Base-by-base conservation (phyloP, 1,140 invertebrate species). In the Cherax quadricarinatus region DNA sequence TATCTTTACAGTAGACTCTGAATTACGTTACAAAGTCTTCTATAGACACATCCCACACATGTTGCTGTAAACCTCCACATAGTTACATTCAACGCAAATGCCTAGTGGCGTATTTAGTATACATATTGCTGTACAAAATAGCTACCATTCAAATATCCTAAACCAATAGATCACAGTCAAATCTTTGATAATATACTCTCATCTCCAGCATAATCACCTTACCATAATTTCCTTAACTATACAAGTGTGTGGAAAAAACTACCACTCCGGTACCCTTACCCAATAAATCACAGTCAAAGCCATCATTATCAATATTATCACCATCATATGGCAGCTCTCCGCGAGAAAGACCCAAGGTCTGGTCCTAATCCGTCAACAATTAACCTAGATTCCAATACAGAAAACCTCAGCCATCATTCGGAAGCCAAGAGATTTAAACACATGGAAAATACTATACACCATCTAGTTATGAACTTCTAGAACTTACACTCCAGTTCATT, bases 71-170 rank as follows among this genome's bases (percentile, higher is more conserved):
- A 7, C 70, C 30, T 30, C 1, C 70, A 75, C 24, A 24, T 75
- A n/a, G n/a, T 75, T 75, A 75, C 70, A 75, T n/a, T 75, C 70
- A 75, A 30, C 30, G 30, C 70, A 75, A 30, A 75, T 75, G 70
- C 21, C 49, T 41, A 83, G 21, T 57, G 14, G n/a, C 21, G 21
- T 83, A 57, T 83, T 57, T 53, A 83, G 49, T 57, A 83, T 83
- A 83, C 81, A 83, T 83, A 83, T 83, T 83, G 81, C 51, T 83
- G 81, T 83, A 83, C n/a, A 83, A 83, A 83, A 83, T 83, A 83
- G 81, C 81, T 83, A 83, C 81, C 81, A 83, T 83, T 83, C 81
- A 83, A 57, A 83, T 83, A 83, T 83, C 81, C 81, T 83, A 57
- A 83, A 60, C 81, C 81, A 60, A 83, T n/a, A 24, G 81, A 83